Evolutionary conservation across 2,888 invertebrate species (phyloP), one percentile per base, ranked within the genome.

Genomic region (Meliscaeva auricollis): DNA sequence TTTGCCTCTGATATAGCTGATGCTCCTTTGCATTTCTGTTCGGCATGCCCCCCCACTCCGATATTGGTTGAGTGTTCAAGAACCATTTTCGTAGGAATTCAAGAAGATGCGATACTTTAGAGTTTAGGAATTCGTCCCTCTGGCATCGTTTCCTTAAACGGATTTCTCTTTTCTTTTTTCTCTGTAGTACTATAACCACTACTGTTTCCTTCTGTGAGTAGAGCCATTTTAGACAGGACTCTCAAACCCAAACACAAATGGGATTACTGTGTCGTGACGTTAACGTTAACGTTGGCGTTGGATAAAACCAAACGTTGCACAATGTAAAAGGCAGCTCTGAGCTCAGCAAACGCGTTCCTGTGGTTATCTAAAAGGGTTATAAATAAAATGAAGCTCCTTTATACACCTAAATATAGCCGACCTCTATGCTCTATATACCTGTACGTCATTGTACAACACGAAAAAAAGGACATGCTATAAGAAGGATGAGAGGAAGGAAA

Each of bases 71-170:
- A 60, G 64, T 38, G 78, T 44, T 62, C 32, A 77, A 15, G 70
- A 77, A 58, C 9, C 62, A 64, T 60, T 66, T 78, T 72, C 35
- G 17, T 17, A 54, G 54, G 69, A 75, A 64, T 75, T 64, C 75
- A 68, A 80, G 68, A 74, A 75, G 68, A 80, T 48, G 46, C 54
- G 74, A 64, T 75, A 70, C 69, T 69, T 64, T 69, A 50, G 64
- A 56, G 20, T 79, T 70, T 54, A 52, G 35, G 74, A 79, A 76
- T 66, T 58, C 54, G 79, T 84, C 83, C 74, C 83, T 75, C 58
- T 80, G 80, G 80, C 80, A 46, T 84, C 84, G 64, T 84, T 84
- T 66, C 54, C 75, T 75, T 84, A 84, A 84, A 84, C 70, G 80
- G 84, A 84, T 80, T 84, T 84, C 60, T 66, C 46, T 41, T 54